phyloP scores from a whole-genome alignment of 2,113 vertebrate species.

The Apodemus sylvaticus region DNA sequence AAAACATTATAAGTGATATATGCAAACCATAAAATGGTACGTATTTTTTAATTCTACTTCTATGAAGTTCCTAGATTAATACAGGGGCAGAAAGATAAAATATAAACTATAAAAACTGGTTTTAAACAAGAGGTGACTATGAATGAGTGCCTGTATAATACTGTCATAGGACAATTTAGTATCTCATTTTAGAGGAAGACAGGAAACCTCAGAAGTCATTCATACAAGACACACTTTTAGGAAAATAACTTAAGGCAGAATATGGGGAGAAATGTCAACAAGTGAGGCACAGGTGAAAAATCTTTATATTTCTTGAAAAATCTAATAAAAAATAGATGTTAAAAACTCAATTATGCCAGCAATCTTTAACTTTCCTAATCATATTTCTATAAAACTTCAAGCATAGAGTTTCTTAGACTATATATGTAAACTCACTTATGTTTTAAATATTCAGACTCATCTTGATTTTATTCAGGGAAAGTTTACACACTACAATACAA shows the following conservation, averaged over 20 bases:
- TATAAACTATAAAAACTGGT: neutral
- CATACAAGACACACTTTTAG: neutral
- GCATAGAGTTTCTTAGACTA: neutral
- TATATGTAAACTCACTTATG: neutral
- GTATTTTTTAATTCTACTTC: neutral
- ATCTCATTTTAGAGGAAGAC: neutral
- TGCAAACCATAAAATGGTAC: neutral
- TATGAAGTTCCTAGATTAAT: neutral
- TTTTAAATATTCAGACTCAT: neutral
- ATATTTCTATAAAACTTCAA: neutral
- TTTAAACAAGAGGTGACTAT: neutral
- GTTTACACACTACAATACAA: neutral
- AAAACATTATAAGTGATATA: neutral
- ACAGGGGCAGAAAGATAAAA: neutral
- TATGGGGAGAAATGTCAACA: neutral
- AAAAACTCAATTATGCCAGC: neutral
- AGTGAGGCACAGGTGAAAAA: neutral
- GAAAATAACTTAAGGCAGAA: neutral
- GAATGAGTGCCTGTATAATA: neutral
- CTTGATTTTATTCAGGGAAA: neutral
- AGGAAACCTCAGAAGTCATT: neutral
- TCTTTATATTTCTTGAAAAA: slow-evolving; percentile 14
- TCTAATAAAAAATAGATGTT: neutral
- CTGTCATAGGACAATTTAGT: neutral
- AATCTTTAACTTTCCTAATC: neutral